phyloP scores from a whole-genome alignment of 2,888 invertebrate species.

The Osedax frankpressi region DNA sequence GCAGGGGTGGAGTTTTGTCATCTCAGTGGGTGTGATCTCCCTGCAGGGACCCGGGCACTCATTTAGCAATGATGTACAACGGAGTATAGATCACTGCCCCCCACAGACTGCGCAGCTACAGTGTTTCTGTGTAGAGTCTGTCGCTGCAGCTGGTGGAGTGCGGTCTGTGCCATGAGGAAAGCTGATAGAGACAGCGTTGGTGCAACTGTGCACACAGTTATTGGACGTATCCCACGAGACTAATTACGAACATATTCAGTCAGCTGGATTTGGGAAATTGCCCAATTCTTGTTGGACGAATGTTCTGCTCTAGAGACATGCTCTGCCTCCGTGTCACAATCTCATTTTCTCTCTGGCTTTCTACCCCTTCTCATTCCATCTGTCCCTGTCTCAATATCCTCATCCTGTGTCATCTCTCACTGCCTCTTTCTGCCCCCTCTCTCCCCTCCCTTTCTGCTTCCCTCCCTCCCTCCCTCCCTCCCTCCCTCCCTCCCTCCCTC shows the following conservation, averaged over 20 bases:
- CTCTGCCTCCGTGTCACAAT: neutral
- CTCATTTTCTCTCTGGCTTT: too few species aligned
- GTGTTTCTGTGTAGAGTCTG: constrained; percentile 7
- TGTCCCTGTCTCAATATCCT: too few species aligned
- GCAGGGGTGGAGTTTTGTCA: neutral
- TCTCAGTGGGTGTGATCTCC: neutral
- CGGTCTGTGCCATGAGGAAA: neutral
- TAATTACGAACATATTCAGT: constrained; percentile 1
- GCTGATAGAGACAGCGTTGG: neutral
- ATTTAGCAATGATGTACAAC: constrained; percentile 6
- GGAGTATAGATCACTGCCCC: neutral
- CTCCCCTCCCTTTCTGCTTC: too few species aligned
- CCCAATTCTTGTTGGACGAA: neutral
- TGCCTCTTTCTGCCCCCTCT: too few species aligned
- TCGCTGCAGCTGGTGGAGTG: neutral
- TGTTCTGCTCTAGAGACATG: neutral
- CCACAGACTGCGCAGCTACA: neutral
- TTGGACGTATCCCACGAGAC: neutral
- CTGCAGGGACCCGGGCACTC: neutral
- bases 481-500: too few species aligned
- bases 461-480: too few species aligned
- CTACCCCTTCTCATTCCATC: too few species aligned
- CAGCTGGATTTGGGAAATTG: neutral
- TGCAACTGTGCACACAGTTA: neutral
- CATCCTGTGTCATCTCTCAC: too few species aligned